A percentile compares a stretch with the other conserved stretches of the same genome.
phyloP scores from a whole-genome alignment of 2,888 invertebrate species.

The Apamea anceps region DNA sequence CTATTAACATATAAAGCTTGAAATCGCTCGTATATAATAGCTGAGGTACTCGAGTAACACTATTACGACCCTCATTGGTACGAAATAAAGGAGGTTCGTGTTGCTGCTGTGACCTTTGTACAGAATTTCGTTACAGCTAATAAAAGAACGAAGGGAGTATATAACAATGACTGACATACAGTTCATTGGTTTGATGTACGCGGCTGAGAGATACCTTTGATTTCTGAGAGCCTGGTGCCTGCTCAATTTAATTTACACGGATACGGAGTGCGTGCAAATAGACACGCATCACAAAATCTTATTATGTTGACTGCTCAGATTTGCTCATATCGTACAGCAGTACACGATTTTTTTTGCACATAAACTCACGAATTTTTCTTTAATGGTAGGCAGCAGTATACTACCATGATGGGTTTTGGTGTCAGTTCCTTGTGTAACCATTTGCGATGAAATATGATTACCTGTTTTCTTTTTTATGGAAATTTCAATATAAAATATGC shows the following conservation, averaged over 20 bases:
- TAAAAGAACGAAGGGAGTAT: constrained; percentile 77
- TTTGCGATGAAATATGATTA: constrained; percentile 3
- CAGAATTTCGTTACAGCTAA: constrained; percentile 80
- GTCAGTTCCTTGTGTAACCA: neutral
- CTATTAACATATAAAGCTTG: constrained; percentile 57
- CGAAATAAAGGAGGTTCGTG: constrained; percentile 76
- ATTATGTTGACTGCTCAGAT: constrained; percentile 1
- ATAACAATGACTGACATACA: constrained; percentile 53
- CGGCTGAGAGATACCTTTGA: constrained; percentile 28
- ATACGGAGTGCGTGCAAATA: neutral
- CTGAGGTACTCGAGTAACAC: constrained; percentile 46
- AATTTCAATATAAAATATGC: constrained; percentile 8
- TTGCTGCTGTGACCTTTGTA: constrained; percentile 80
- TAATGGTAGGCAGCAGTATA: neutral
- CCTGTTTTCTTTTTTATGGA: neutral
- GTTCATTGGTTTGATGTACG: constrained; percentile 42
- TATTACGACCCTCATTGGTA: constrained; percentile 62
- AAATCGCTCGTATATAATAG: constrained; percentile 53
- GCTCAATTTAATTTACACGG: constrained; percentile 26
- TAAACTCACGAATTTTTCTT: neutral
- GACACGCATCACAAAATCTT: neutral
- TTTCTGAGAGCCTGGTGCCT: constrained; percentile 31
- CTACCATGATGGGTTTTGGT: neutral
- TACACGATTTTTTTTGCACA: neutral
- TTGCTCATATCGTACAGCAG: neutral